Conservation (phyloP, 2,113 vertebrate genomes). For the Tetrax tetrax region DNA sequence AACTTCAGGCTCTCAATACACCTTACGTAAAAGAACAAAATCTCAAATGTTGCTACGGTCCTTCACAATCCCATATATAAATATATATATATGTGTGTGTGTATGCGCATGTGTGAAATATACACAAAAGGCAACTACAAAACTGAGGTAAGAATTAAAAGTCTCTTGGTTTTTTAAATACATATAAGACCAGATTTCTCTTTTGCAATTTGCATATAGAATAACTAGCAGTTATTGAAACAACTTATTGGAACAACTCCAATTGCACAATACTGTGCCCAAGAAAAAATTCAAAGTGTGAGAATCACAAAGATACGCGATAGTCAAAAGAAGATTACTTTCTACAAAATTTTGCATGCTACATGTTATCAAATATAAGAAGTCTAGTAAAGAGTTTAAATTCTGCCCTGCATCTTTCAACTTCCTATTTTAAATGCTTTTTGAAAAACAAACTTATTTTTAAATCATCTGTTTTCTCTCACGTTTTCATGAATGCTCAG, state of each 20-base stretch:
- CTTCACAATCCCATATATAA: background rate
- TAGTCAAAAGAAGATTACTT: rapidly evolving
- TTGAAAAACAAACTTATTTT: background rate
- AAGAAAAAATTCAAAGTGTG: background rate
- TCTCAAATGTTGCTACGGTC: background rate
- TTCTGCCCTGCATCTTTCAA: background rate
- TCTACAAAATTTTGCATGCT: background rate
- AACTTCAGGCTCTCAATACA: background rate
- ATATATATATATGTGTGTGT: no score
- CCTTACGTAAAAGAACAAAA: background rate
- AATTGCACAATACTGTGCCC: background rate
- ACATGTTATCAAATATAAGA: background rate
- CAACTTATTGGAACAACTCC: background rate
- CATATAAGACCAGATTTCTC: background rate
- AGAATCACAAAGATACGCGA: background rate
- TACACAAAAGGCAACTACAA: background rate
- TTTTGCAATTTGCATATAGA: background rate
- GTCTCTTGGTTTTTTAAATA: background rate
- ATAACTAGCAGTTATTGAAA: background rate
- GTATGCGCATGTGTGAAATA: background rate
- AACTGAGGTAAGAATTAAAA: background rate
- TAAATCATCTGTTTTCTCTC: background rate
- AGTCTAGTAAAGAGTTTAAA: background rate
- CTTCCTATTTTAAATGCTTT: background rate
- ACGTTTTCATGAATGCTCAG: background rate